These are phyloP conservation scores for Pseudolaguvia tuberculata DNA, from an alignment of 2,113 vertebrate species.

Conservation along the genomic window DNA sequence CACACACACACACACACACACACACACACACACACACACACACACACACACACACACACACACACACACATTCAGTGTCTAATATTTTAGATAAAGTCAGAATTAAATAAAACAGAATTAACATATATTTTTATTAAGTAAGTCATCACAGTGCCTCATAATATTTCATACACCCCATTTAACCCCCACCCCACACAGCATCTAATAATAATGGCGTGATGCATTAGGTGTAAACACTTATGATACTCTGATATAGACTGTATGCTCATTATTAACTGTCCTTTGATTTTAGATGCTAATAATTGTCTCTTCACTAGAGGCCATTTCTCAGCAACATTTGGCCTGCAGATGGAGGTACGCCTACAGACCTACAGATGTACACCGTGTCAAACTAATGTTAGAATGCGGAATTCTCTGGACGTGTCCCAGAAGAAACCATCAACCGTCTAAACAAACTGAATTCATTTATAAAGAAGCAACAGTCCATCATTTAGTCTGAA, in stretches of 20 bases:
- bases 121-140: background rate
- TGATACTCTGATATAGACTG: background rate
- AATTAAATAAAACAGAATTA: background rate
- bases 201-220: background rate
- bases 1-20: too few species aligned
- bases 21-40: too few species aligned
- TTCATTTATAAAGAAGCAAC: background rate
- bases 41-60: too few species aligned
- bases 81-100: too few species aligned
- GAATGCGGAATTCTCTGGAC: too few species aligned
- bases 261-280: background rate
- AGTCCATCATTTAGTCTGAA: background rate
- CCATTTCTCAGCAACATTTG: background rate
- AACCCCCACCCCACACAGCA: too few species aligned
- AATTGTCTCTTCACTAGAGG: slow-evolving; percentile 8
- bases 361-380: background rate
- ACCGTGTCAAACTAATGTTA: background rate
- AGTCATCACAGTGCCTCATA: background rate
- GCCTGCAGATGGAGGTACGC: background rate
- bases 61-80: too few species aligned
- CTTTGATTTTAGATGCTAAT: background rate
- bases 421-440: background rate
- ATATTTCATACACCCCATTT: too few species aligned
- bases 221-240: background rate
- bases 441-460: background rate